Conservation (phyloP, 2,113 vertebrate species). For the Epinephelus cyanopodus region DNA sequence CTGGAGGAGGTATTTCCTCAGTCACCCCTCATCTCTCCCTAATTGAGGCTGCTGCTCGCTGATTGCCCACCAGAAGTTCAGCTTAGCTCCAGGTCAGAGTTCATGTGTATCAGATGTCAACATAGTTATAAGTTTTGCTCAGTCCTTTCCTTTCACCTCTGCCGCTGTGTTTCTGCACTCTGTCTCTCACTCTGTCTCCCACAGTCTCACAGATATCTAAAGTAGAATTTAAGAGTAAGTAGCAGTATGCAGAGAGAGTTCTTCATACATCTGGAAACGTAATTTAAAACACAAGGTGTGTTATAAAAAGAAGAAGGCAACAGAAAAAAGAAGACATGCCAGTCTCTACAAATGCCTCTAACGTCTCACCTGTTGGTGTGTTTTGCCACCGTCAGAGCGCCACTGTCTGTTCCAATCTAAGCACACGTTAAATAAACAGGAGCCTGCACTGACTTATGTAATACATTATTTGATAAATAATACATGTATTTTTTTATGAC, state of each 20-base stretch:
- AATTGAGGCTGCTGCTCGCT: conserved; percentile 51
- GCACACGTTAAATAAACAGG: neutral
- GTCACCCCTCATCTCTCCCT: conserved; percentile 31
- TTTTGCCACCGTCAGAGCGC: neutral
- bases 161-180: neutral
- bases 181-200: neutral
- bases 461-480: neutral
- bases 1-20: conserved; percentile 10
- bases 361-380: neutral
- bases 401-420: neutral
- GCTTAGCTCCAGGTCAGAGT: conserved; percentile 63
- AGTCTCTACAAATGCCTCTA: neutral
- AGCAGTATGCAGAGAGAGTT: neutral
- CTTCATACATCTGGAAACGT: conserved; percentile 1
- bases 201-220: neutral
- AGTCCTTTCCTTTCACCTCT: neutral
- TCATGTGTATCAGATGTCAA: conserved; percentile 45
- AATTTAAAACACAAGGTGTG: neutral
- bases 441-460: neutral
- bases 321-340: neutral
- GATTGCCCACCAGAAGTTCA: conserved; percentile 52
- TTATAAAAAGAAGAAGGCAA: too few species aligned
- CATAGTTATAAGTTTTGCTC: neutral
- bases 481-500: neutral
- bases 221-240: neutral